Conservation (phyloP, 2,888 invertebrate species). For the Criorhina ranunculi region DNA sequence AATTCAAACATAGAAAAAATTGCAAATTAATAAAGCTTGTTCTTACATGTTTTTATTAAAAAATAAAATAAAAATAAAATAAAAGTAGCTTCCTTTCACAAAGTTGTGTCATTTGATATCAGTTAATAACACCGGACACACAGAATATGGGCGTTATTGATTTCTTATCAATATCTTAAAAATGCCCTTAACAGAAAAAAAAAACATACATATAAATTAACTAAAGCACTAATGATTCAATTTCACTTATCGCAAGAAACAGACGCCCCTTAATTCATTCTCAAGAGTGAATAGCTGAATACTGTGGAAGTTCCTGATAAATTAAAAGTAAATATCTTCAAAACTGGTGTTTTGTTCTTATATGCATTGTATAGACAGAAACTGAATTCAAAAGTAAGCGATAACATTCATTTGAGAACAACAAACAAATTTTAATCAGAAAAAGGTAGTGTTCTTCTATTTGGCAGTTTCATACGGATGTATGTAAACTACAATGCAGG, state of each 20-base stretch:
- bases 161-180: constrained; percentile 32
- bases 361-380: too few species aligned
- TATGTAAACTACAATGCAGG: too few species aligned
- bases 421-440: too few species aligned
- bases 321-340: too few species aligned
- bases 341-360: too few species aligned
- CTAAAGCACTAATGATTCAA: neutral
- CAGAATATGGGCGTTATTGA: constrained; percentile 22
- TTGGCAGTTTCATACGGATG: too few species aligned
- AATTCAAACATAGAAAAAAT: neutral
- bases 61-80: neutral
- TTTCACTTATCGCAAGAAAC: constrained; percentile 11
- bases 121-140: neutral
- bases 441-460: too few species aligned
- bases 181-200: neutral
- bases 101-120: neutral
- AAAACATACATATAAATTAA: neutral
- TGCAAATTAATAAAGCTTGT: neutral
- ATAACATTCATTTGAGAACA: too few species aligned
- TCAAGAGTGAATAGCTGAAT: neutral
- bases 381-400: too few species aligned
- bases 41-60: neutral
- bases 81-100: neutral
- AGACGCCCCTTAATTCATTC: constrained; percentile 29
- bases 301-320: too few species aligned